These are phyloP conservation scores for Tetramorium bicarinatum DNA, from an alignment of 2,888 invertebrate genomes.

Conservation along the genomic window DNA sequence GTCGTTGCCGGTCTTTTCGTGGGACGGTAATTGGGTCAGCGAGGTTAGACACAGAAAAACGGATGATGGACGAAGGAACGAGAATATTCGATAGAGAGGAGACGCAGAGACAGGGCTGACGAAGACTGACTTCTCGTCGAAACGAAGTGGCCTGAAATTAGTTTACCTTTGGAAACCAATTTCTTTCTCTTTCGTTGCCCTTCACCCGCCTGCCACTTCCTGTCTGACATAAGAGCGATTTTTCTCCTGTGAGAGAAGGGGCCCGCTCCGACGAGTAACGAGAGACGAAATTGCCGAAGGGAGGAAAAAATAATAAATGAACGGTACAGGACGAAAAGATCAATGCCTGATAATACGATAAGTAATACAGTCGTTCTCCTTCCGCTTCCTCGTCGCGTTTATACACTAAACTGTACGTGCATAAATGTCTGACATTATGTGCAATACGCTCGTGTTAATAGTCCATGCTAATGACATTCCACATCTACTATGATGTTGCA, in stretches of 20 bases:
- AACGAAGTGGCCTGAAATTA: slow-evolving; percentile 76
- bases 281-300: slow-evolving; percentile 66
- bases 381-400: slow-evolving; percentile 3
- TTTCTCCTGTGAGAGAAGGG: slow-evolving; percentile 48
- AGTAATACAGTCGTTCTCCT: slow-evolving; percentile 59
- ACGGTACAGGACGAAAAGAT: slow-evolving; percentile 63
- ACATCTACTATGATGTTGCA: slow-evolving; percentile 16
- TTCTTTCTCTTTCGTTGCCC: slow-evolving; percentile 71
- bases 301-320: slow-evolving; percentile 74
- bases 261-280: slow-evolving; percentile 37
- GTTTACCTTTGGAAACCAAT: slow-evolving; percentile 79
- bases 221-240: slow-evolving; percentile 66
- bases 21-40: slow-evolving; percentile 76
- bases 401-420: not conserved
- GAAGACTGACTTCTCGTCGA: slow-evolving; percentile 64
- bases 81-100: slow-evolving; percentile 46
- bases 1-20: slow-evolving; percentile 45
- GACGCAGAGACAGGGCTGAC: slow-evolving; percentile 22
- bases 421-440: slow-evolving; percentile 4
- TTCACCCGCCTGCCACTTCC: slow-evolving; percentile 65
- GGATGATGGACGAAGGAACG: slow-evolving; percentile 49
- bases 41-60: slow-evolving; percentile 56
- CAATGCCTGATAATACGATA: slow-evolving; percentile 67
- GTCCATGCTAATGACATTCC: not conserved
- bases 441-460: slow-evolving; percentile 20